Percentiles rank a stretch among this genome's conserved stretches.
These are phyloP conservation scores for Isichthys henryi DNA, from an alignment of 2,113 vertebrate species.

Conservation along the genomic window DNA sequence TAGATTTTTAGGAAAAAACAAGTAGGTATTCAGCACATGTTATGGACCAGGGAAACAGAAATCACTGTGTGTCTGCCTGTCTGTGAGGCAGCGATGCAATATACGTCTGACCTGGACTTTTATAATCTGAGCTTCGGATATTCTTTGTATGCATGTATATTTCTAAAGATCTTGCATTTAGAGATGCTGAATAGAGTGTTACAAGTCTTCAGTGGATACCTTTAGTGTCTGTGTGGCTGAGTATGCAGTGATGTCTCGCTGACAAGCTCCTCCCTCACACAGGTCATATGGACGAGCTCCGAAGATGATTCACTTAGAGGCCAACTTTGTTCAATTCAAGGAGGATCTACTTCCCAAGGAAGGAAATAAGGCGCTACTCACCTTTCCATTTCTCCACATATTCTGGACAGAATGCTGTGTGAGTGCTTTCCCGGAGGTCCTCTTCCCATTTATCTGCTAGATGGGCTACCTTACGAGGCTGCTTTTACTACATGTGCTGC, in stretches of 20 bases:
- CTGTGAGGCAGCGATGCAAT: not conserved
- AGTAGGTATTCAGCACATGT: not conserved
- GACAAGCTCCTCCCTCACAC: conserved; percentile 10
- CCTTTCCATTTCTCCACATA: conserved; percentile 95
- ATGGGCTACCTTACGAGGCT: not conserved
- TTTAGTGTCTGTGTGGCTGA: not conserved
- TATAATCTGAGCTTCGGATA: not conserved
- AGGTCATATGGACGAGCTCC: conserved; percentile 95
- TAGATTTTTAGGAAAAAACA: not conserved
- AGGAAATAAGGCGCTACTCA: conserved; percentile 91
- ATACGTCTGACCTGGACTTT: not conserved
- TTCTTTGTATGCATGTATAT: not conserved
- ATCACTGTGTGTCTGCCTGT: not conserved
- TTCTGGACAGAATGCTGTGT: conserved; percentile 99
- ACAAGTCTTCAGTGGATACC: not conserved
- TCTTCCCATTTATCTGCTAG: not conserved
- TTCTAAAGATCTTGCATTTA: not conserved
- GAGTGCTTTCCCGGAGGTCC: conserved; percentile 49
- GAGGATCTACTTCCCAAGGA: conserved; percentile 95
- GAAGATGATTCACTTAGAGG: conserved; percentile 99
- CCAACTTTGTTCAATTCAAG: conserved; percentile 97
- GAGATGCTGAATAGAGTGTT: not conserved
- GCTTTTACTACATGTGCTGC: not conserved
- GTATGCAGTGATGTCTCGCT: not conserved
- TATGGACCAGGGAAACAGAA: not conserved